Evolutionary conservation across 2,113 vertebrate genomes (phyloP), one percentile per base, ranked within the genome.

Genomic region (Pedionomus torquatus): DNA sequence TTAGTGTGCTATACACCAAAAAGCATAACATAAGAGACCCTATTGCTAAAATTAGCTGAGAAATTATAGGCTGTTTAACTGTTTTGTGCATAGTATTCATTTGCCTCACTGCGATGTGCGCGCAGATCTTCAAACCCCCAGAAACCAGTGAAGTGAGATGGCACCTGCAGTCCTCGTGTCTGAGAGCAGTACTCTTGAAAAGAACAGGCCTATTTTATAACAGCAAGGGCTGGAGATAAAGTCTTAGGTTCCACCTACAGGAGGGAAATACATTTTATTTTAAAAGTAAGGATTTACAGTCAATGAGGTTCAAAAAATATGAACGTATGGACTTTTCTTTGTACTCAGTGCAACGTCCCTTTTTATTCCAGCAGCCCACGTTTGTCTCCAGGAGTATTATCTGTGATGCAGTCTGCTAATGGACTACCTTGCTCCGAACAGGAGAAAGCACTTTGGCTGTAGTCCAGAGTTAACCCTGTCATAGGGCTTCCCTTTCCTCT

Each of bases 401-500:
- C 95, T 74, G 54, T 37, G 91, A 52, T 85, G 63, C 35, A 79
- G 87, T 43, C 72, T 9, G 1, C 66, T 94, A 95, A 93, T 94
- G 96, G 81, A 85, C 83, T 71, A 43, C 83, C 74, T 78, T 87
- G 63, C 87, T 89, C 94, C 41, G 8, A 94, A 83, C 37, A 92
- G 87, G 84, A 94, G 91, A 94, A 89, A 93, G 87, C 94, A 83
- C 94, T 97, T 97, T 97, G 93, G 94, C 92, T 58, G 31, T 54
- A 19, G 74, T 87, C 93, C 89, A 96, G 91, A 21, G 61, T 95
- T 94, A 91, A 92, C 83, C 84, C 90, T 61, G n/a, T 72, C 15
- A 2, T 52, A 41, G 76, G 44, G 9, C n/a, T 92, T 46, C 60
- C 57, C 61, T 84, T 60, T 60, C 6, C 46, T 66, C 18, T 70